These are phyloP conservation scores for Phaetusa simplex DNA, from an alignment of 2,113 vertebrate species.

Conservation along the genomic window DNA sequence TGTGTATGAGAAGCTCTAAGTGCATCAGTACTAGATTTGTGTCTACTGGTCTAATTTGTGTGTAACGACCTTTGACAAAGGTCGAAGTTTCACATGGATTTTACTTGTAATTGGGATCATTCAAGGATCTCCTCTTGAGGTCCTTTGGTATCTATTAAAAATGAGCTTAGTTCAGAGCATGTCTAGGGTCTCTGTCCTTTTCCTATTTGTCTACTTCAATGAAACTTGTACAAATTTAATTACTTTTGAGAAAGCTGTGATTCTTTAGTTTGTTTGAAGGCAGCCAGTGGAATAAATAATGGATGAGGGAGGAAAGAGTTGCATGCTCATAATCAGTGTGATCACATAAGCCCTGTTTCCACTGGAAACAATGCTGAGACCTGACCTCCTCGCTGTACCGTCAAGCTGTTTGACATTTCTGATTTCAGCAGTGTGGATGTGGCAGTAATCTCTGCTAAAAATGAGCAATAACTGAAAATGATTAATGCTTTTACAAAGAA, in stretches of 20 bases:
- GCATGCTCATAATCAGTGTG: background rate
- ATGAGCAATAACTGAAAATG: background rate
- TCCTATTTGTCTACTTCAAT: background rate
- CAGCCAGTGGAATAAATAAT: constrained; percentile 21
- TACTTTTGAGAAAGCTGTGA: background rate
- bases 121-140: background rate
- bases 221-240: background rate
- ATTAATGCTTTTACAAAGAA: background rate
- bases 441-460: background rate
- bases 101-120: background rate
- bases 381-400: background rate
- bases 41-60: background rate
- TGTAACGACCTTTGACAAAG: background rate
- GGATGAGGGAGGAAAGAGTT: constrained; percentile 23
- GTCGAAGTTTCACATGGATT: background rate
- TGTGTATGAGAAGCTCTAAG: background rate
- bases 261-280: constrained; percentile 5
- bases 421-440: background rate
- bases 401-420: background rate
- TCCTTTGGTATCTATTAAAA: background rate
- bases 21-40: background rate
- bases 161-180: background rate
- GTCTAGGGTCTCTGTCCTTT: background rate
- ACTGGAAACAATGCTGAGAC: background rate
- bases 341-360: background rate